phyloP scores from a whole-genome alignment of 2,797 vertebrate species.

The Sebastes glaucus region DNA sequence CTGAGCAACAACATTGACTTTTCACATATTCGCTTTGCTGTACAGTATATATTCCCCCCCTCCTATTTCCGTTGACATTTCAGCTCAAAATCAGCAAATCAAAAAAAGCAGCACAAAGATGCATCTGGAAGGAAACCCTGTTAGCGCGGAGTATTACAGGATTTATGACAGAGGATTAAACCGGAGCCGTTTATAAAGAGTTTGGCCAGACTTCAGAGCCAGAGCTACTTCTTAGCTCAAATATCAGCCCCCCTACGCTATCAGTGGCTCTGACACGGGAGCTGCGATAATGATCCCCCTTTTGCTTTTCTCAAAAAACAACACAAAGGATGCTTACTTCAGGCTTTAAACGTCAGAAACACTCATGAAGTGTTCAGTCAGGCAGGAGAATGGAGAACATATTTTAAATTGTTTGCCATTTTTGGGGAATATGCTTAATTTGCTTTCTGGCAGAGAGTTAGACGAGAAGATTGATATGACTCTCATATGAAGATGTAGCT shows the following conservation, averaged over 20 bases:
- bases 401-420: not conserved
- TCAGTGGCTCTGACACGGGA: constrained; percentile 6
- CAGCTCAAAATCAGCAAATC: constrained; percentile 8
- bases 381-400: not conserved
- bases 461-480: not conserved
- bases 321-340: not conserved
- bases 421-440: not conserved
- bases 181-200: constrained; percentile 21
- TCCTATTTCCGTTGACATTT: constrained; percentile 17
- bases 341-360: not conserved
- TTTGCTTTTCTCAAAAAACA: not conserved
- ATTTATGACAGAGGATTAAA: constrained; percentile 53
- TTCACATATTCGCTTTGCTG: not conserved
- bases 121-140: constrained; percentile 12
- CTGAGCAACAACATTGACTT: not conserved
- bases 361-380: not conserved
- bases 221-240: constrained; percentile 13
- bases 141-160: constrained; percentile 12
- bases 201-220: constrained; percentile 32
- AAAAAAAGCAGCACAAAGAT: constrained; percentile 17
- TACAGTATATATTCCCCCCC: not conserved
- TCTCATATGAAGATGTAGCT: not conserved
- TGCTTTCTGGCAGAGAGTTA: not conserved
- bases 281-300: constrained; percentile 10
- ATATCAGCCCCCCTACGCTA: not conserved